phyloP scores from a whole-genome alignment of 30 jellyfish, hydroid and myxozoan species.

The Nemopilema nomurai region DNA sequence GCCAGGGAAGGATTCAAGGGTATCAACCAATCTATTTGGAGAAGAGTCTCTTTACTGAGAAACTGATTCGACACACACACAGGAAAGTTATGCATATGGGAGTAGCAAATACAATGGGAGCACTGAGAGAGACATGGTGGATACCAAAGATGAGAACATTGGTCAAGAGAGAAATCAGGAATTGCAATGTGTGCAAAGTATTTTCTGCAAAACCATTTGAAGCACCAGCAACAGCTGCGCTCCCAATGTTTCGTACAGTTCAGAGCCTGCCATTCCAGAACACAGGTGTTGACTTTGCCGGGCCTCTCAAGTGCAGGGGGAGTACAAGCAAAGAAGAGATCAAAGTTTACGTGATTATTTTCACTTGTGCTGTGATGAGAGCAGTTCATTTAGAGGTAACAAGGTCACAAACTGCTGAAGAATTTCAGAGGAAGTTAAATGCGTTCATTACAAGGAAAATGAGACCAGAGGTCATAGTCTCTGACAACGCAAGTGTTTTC shows the following conservation, averaged over 20 bases:
- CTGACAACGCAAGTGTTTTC: slow-evolving; percentile 47
- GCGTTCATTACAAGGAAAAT: slow-evolving; percentile 19
- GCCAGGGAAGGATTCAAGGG: slow-evolving; percentile 27
- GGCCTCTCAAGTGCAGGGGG: slow-evolving; percentile 42
- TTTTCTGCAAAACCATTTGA: slow-evolving; percentile 31
- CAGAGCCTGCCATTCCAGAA: slow-evolving; percentile 26
- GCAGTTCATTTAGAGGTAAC: neutral
- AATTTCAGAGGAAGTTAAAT: neutral
- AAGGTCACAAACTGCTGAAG: slow-evolving; percentile 1
- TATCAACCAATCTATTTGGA: slow-evolving; percentile 27
- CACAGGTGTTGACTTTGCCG: slow-evolving; percentile 51
- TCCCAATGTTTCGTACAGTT: slow-evolving; percentile 16
- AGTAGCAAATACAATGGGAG: slow-evolving; percentile 41
- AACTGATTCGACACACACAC: slow-evolving; percentile 24
- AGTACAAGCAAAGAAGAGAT: slow-evolving; percentile 24
- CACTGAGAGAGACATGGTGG: slow-evolving; percentile 58
- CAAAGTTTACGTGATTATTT: slow-evolving; percentile 31
- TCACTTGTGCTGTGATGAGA: slow-evolving; percentile 40
- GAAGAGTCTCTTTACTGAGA: slow-evolving; percentile 22
- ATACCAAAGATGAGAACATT: slow-evolving; percentile 44
- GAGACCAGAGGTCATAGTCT: slow-evolving; percentile 31
- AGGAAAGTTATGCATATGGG: slow-evolving; percentile 11
- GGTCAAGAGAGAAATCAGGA: slow-evolving; percentile 26
- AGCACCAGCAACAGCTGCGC: slow-evolving; percentile 41
- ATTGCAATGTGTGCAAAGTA: slow-evolving; percentile 44